Evolutionary conservation across 2,113 vertebrate genomes (phyloP).

Genomic region (Bubo bubo): DNA sequence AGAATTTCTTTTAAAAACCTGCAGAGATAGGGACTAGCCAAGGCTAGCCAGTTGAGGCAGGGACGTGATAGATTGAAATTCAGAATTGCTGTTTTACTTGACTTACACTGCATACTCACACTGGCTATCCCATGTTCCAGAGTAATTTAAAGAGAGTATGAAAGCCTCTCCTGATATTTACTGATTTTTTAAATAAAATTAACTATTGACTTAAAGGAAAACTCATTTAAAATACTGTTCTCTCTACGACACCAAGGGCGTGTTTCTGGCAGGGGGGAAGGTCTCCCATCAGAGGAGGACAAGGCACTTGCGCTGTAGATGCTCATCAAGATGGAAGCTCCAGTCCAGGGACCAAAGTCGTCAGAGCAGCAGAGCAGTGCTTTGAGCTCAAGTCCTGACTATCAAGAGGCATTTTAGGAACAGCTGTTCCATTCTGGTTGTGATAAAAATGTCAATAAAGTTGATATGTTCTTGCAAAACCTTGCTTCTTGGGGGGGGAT

Average conservation of each 20-base stretch:
- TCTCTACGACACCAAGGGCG: not conserved
- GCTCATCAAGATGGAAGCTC: not conserved
- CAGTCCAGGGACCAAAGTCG: not conserved
- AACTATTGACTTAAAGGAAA: not conserved
- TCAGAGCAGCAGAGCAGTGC: not conserved
- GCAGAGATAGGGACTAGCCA: not conserved
- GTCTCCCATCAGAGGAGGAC: not conserved
- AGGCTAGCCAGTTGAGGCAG: not conserved
- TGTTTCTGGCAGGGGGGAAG: not conserved
- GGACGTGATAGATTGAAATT: not conserved
- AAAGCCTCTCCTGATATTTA: not conserved
- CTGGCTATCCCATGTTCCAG: not conserved
- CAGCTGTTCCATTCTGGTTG: not conserved
- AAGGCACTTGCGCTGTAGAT: not conserved
- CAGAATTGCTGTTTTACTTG: not conserved
- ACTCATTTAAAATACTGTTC: not conserved
- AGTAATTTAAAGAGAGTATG: not conserved
- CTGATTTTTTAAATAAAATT: not conserved
- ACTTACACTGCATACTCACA: fast-evolving
- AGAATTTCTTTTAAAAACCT: not conserved
- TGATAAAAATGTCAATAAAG: not conserved
- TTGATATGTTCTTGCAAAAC: not conserved
- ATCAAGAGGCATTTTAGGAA: not conserved
- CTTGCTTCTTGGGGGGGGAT: not conserved
- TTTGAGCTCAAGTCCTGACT: not conserved